These are phyloP conservation scores for Polypterus bichir DNA, from an alignment of 2,113 vertebrate genomes.

Conservation along the genomic window DNA sequence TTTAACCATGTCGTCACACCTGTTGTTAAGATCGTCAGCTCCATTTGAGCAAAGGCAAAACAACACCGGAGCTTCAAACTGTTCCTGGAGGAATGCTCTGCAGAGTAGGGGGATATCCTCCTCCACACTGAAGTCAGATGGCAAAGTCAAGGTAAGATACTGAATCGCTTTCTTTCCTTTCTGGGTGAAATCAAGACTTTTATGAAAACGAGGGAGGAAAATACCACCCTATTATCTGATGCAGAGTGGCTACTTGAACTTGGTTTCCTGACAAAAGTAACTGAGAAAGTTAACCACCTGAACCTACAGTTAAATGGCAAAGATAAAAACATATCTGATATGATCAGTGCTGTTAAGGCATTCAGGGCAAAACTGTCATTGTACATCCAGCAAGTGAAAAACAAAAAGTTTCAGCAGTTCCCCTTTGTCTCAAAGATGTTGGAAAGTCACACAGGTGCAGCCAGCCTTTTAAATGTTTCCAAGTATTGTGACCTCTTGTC, in stretches of 20 bases:
- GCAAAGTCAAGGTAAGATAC: slow-evolving; percentile 9
- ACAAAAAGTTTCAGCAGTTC: slow-evolving; percentile 7
- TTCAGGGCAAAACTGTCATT: slow-evolving; percentile 12
- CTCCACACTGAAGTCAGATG: slow-evolving; percentile 6
- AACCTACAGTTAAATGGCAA: slow-evolving; percentile 11
- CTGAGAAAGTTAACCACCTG: no score
- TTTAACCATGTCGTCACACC: background rate
- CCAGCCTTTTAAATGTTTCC: slow-evolving; percentile 1
- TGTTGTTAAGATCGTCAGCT: background rate
- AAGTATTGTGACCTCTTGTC: slow-evolving; percentile 15
- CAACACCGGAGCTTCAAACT: slow-evolving; percentile 6
- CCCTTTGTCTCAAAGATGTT: slow-evolving; percentile 7
- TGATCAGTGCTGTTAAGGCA: slow-evolving; percentile 13
- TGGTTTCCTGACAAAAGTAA: slow-evolving; percentile 14
- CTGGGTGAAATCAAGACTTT: slow-evolving; percentile 11
- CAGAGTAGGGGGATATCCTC: slow-evolving; percentile 1
- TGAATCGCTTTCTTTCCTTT: slow-evolving; percentile 10
- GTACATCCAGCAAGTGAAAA: slow-evolving; percentile 3
- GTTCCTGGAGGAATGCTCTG: slow-evolving; percentile 3
- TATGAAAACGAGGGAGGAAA: slow-evolving; percentile 1
- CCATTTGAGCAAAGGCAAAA: background rate
- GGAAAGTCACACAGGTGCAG: slow-evolving; percentile 5
- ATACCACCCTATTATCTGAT: slow-evolving; percentile 7
- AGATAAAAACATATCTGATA: slow-evolving; percentile 11
- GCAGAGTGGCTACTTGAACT: slow-evolving; percentile 15